Evolutionary conservation across 2,113 vertebrate species (phyloP).

Genomic region (Oreocharis arfaki): DNA sequence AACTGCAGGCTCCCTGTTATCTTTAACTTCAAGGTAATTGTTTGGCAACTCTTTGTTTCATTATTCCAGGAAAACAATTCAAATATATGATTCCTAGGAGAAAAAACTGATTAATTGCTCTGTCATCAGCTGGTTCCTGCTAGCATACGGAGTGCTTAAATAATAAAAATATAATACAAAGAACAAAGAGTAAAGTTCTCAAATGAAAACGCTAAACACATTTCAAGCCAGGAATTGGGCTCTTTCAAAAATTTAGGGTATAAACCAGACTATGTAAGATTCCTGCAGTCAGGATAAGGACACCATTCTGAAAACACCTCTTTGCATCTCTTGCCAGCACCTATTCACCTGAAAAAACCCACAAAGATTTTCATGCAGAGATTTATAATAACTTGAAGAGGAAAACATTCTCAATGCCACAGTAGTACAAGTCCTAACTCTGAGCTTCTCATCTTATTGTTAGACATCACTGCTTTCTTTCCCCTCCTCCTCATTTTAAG

Average conservation of each 20-base stretch:
- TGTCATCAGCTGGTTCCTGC: slow-evolving; percentile 18
- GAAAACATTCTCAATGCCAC: not conserved
- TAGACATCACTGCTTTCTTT: not conserved
- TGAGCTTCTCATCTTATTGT: not conserved
- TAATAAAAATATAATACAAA: slow-evolving; percentile 8
- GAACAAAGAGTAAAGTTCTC: not conserved
- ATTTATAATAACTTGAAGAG: not conserved
- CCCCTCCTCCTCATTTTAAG: not conserved
- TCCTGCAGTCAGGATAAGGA: not conserved
- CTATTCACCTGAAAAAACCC: not conserved
- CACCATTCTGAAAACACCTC: not conserved
- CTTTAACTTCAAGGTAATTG: slow-evolving; percentile 30
- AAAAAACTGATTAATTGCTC: not conserved
- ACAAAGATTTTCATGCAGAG: not conserved
- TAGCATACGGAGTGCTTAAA: not conserved
- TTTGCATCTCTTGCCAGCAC: not conserved
- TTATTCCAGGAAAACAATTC: not conserved
- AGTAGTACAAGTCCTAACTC: not conserved
- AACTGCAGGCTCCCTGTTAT: not conserved
- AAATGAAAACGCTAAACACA: not conserved
- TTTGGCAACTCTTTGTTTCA: not conserved
- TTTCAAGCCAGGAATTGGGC: not conserved
- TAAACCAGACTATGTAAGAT: not conserved
- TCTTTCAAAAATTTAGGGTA: not conserved
- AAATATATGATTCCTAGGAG: not conserved